A percentile compares a stretch with the other conserved stretches of the same genome.
These are phyloP conservation scores for Scaptomyza reducta DNA, from an alignment of 2,888 invertebrate genomes.

Conservation along the genomic window DNA sequence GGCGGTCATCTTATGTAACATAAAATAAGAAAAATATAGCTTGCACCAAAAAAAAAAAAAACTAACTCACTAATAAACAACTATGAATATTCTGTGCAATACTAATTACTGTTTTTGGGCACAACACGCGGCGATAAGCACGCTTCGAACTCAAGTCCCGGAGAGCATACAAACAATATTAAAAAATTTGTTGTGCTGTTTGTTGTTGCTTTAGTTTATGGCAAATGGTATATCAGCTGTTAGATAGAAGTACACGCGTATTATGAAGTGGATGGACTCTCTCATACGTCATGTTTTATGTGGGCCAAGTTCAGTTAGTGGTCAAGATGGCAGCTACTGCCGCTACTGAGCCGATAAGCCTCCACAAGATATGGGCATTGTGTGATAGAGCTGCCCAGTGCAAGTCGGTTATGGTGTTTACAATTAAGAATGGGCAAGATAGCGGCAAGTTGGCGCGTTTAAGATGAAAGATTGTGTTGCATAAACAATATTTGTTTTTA, in stretches of 20 bases:
- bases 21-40: conserved; percentile 13
- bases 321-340: conserved; percentile 15
- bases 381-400: background rate
- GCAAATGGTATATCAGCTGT: conserved; percentile 38
- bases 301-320: conserved; percentile 50
- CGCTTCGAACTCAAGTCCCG: conserved; percentile 34
- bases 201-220: conserved; percentile 9
- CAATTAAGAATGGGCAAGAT: conserved; percentile 4
- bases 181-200: conserved; percentile 6
- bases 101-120: conserved; percentile 11
- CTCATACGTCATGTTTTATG: conserved; percentile 19
- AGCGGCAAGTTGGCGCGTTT: too few relatives aligned
- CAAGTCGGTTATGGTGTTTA: background rate
- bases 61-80: conserved; percentile 46
- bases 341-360: conserved; percentile 28
- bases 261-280: background rate
- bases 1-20: conserved; percentile 16
- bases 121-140: conserved; percentile 55
- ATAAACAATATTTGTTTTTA: too few relatives aligned
- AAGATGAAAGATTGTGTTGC: too few relatives aligned
- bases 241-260: conserved; percentile 16
- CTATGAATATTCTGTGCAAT: conserved; percentile 45
- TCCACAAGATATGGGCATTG: conserved; percentile 14
- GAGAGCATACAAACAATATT: conserved; percentile 15
- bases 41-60: background rate